Conservation (phyloP, 92 coral and sea anemone species). For the Plumapathes pennacea region DNA sequence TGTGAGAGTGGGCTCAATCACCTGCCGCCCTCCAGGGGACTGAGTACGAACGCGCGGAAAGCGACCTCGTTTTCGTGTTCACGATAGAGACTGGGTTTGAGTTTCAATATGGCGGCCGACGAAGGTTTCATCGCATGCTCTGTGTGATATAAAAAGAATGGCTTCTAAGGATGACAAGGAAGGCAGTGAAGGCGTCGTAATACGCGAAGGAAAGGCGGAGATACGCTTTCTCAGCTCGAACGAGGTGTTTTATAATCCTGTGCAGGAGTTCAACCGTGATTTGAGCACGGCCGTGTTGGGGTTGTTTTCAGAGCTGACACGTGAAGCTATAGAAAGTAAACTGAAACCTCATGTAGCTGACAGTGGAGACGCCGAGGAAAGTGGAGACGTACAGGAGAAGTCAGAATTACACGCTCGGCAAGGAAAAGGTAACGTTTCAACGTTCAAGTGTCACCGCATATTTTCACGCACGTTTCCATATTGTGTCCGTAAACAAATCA, state of each 20-base stretch:
- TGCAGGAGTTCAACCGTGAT: slow-evolving; percentile 97
- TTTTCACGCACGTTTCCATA: no score
- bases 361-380: background rate
- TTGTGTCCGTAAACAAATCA: no score
- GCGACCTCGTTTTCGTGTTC: no score
- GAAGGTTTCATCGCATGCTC: no score
- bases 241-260: slow-evolving; percentile 93
- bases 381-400: background rate
- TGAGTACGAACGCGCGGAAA: no score
- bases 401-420: background rate
- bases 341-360: background rate
- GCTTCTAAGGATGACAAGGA: no score
- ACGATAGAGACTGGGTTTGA: no score
- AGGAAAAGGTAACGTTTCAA: background rate
- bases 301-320: slow-evolving; percentile 61
- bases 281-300: slow-evolving; percentile 79
- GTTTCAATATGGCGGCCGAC: no score
- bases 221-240: slow-evolving; percentile 77
- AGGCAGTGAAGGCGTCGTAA: slow-evolving; percentile 21
- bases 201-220: slow-evolving; percentile 93
- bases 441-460: no score
- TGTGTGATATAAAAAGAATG: no score
- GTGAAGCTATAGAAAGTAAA: no score
- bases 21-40: no score
- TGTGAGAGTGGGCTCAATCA: slow-evolving; percentile 86